Evolutionary conservation across 2,888 invertebrate species (phyloP).

Genomic region (Onthophagus sagittarius): DNA sequence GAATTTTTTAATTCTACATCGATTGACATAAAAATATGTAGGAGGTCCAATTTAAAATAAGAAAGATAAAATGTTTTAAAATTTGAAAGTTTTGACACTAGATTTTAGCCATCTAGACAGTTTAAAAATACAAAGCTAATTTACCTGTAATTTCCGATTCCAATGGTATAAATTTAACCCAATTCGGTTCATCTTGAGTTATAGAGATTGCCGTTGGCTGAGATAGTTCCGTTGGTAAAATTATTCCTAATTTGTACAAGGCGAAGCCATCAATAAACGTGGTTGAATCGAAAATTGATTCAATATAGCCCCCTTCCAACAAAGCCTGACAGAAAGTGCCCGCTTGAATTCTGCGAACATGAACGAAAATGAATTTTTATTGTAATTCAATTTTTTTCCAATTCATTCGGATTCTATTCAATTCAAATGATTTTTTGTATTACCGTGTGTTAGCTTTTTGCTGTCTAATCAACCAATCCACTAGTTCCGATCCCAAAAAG

Average conservation of each 20-base stretch:
- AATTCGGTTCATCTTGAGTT: slow-evolving; percentile 57
- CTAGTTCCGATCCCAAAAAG: slow-evolving; percentile 73
- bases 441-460: slow-evolving; percentile 74
- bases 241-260: slow-evolving; percentile 49
- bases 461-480: slow-evolving; percentile 79
- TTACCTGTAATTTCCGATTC: slow-evolving; percentile 49
- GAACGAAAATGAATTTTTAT: too few species aligned
- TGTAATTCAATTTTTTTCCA: not conserved
- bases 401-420: too few species aligned
- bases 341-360: slow-evolving; percentile 62
- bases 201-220: slow-evolving; percentile 40
- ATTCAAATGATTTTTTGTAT: too few species aligned
- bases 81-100: too few species aligned
- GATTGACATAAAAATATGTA: too few species aligned
- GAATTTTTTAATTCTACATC: too few species aligned
- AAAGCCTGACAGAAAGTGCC: slow-evolving; percentile 74
- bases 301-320: slow-evolving; percentile 71
- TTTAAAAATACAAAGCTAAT: not conserved
- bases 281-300: slow-evolving; percentile 57
- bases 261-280: slow-evolving; percentile 51
- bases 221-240: slow-evolving; percentile 36
- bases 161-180: slow-evolving; percentile 59
- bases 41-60: too few species aligned
- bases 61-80: too few species aligned
- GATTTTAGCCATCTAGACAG: too few species aligned